Evolutionary conservation across 2,113 vertebrate genomes (phyloP), one percentile per base, ranked within the genome.

Genomic region (Myiagra hebetior): DNA sequence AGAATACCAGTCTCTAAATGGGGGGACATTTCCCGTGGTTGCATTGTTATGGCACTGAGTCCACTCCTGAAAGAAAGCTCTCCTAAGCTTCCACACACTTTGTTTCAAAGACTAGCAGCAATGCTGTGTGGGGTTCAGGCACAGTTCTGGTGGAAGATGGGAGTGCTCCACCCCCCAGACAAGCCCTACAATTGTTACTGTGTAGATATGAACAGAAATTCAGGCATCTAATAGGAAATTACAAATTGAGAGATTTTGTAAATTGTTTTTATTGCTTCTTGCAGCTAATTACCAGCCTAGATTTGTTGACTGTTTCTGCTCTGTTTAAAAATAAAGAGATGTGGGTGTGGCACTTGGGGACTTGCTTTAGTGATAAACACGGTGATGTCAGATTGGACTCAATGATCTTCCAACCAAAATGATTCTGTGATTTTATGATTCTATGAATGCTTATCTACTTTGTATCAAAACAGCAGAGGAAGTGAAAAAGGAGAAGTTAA

Each of bases 71-170:
- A 74, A 46, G 15, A 33, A 68, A 59, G 5, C 46, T 53, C 35
- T 37, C 6, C 21, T 8, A 16, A 30, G 28, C 16, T 60, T 44
- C 70, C 24, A 2, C 4, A 28, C 17, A 10, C 9, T 69, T 70
- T 39, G 26, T 23, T 60, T 30, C 55, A 46, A 57, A 82, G 73
- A 18, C 3, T 7, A 33, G 55, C 28, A 33, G 24, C 13, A 35
- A 22, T 24, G 26, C 28, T 30, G 15, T 6, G 15, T 12, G 23
- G 31, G 46, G 10, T 26, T 60, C 15, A 13, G 35, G 41, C 24
- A 53, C 10, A 33, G 31, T 12, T 55, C 55, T 60, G 35, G 6
- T 14, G 31, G 21, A 74, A 89, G 13, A 69, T 0, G 0, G 15
- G 27, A 37, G 14, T 44, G 31, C 26, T 79, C 35, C 44, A 60